Conservation (phyloP, 2,797 vertebrate genomes). For the Helostoma temminkii region DNA sequence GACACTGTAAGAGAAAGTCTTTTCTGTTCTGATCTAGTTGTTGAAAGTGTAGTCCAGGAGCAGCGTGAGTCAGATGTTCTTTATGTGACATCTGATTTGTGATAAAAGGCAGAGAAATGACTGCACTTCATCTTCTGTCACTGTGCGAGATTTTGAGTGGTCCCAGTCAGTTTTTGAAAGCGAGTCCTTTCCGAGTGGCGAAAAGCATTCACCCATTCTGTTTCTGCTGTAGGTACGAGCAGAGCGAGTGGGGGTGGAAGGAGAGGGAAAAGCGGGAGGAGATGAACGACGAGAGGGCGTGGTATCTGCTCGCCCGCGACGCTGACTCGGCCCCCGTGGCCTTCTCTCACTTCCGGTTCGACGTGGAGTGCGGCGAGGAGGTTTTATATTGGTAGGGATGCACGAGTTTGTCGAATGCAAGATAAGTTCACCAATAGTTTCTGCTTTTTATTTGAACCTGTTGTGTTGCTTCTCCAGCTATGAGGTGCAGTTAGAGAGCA, state of each 20-base stretch:
- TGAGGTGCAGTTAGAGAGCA: slow-evolving; percentile 93
- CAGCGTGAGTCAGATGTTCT: slow-evolving; percentile 15
- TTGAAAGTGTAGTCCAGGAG: slow-evolving; percentile 6
- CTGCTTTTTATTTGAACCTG: background rate
- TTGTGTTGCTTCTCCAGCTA: slow-evolving; percentile 81
- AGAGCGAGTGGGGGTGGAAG: slow-evolving; percentile 98
- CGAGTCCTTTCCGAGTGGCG: background rate
- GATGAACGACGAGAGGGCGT: slow-evolving; percentile 94
- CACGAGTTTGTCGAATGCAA: background rate
- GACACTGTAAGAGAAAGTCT: slow-evolving; percentile 88
- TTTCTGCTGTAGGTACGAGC: slow-evolving; percentile 87
- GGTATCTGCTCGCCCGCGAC: slow-evolving; percentile 93
- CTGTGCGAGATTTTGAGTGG: slow-evolving; percentile 6
- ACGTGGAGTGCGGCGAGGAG: slow-evolving; percentile 95
- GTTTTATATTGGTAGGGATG: slow-evolving; percentile 93
- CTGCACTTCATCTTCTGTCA: slow-evolving; percentile 8
- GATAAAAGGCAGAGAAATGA: slow-evolving; percentile 10
- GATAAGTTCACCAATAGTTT: background rate
- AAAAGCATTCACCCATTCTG: background rate
- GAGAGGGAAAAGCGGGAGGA: slow-evolving; percentile 95
- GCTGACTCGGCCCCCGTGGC: slow-evolving; percentile 85
- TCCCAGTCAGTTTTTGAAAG: slow-evolving; percentile 23
- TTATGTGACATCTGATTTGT: slow-evolving; percentile 22
- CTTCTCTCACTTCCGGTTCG: slow-evolving; percentile 97
- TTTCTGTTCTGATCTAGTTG: background rate